A percentile compares a stretch with the other conserved stretches of the same genome.
Evolutionary conservation across 2,113 vertebrate genomes (phyloP).

Genomic region (Phylloscopus whistleri): DNA sequence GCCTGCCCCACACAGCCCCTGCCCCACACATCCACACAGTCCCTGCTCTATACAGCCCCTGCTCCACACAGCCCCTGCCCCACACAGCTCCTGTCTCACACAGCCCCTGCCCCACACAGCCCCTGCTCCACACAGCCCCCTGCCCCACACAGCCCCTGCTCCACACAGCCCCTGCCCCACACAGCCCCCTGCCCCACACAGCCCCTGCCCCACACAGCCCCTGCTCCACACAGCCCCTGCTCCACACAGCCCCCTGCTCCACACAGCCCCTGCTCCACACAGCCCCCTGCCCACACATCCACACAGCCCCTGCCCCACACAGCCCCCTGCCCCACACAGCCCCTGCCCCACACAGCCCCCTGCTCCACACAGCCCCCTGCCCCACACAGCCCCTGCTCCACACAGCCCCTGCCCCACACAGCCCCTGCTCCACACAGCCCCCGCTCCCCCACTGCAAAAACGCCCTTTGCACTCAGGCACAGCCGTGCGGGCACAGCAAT

Average conservation of each 20-base stretch:
- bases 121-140: fast-evolving
- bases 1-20: background rate
- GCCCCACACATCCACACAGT: background rate
- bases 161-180: fast-evolving
- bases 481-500: background rate
- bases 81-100: too few relatives aligned
- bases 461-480: background rate
- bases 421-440: background rate
- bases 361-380: background rate
- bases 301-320: background rate
- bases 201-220: background rate
- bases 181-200: too few relatives aligned
- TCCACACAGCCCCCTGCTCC: background rate
- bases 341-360: background rate
- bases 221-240: background rate
- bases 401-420: background rate
- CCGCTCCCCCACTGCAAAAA: fast-evolving
- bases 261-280: background rate
- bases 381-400: background rate
- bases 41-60: fast-evolving
- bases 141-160: too few relatives aligned
- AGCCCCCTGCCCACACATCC: background rate
- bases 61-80: background rate
- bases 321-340: background rate
- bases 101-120: background rate